These are phyloP conservation scores for Tragelaphus strepsiceros DNA, from an alignment of 2,113 vertebrate species.

Conservation along the genomic window DNA sequence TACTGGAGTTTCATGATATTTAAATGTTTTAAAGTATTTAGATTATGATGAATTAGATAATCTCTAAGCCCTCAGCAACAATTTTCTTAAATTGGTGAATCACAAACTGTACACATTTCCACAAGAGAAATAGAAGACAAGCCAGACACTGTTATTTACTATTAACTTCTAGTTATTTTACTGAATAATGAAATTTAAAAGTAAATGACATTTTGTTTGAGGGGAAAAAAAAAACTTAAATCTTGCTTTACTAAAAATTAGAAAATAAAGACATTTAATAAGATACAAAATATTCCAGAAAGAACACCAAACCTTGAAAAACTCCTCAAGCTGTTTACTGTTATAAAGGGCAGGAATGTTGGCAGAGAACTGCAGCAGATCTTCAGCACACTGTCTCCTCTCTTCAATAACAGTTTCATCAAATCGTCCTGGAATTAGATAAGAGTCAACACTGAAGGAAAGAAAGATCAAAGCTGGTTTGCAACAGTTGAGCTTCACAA, in stretches of 20 bases:
- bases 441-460: conserved; percentile 42
- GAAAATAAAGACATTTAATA: background rate
- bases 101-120: background rate
- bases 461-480: conserved; percentile 28
- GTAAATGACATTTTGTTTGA: background rate
- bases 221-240: background rate
- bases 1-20: background rate
- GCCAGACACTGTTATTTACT: background rate
- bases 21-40: background rate
- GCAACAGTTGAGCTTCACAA: background rate
- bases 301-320: conserved; percentile 91
- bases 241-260: background rate
- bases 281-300: background rate
- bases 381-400: conserved; percentile 96
- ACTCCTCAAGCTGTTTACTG: conserved; percentile 94
- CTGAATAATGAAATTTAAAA: background rate
- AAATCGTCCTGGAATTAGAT: conserved; percentile 89
- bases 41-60: background rate
- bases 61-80: background rate
- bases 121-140: background rate
- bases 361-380: conserved; percentile 97
- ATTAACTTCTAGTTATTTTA: background rate
- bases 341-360: conserved; percentile 94
- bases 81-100: background rate
- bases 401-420: conserved; percentile 95